Base-by-base conservation (phyloP, 2,888 invertebrate genomes). In the Zhengitettix transpicula region DNA sequence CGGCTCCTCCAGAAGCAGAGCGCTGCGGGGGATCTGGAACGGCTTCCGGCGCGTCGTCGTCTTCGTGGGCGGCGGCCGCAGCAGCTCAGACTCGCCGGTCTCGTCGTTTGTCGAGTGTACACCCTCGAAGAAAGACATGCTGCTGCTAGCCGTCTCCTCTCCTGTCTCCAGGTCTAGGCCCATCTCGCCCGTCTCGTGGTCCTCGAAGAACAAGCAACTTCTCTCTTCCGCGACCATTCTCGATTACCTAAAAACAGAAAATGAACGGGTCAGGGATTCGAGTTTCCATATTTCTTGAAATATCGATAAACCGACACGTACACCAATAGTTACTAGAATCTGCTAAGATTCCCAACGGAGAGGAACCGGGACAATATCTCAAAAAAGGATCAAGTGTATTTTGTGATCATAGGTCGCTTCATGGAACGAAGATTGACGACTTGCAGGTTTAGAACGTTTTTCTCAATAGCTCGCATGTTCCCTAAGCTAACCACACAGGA, bases 131-230 rank as follows among this genome's bases (percentile, higher is more conserved):
- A 47, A 15, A 28, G 17, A 16, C 9, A 51, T 16, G 17, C 17
- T 28, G 1, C 17, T 53, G 40, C n/a, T 12, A n/a, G 53, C 42
- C 2, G 47, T 15, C n/a, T 55, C 42, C 14, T 61, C 61, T 3
- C 61, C 61, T 1, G 61, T 61, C 52, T 61, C 61, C 9, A 28
- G 58, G 55, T 61, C 61, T n/a, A 58, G 40, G 5, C 75, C 28
- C 73, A 28, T 70, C 71, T 80, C 79, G 0, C 80, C 80, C 0
- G 80, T 80, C 68, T 80, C 80, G 15, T 74, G 72, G 64, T 80
- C 78, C 28, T 54, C 54, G 40, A 28, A n/a, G 9, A 17, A 40
- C 54, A 54, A 9, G 54, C 28, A 28, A 7, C 28, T 28, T 28
- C 28, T 28, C 28, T 28, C 28, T 7, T 28, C 28, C 28, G 28